phyloP scores from a whole-genome alignment of 2,888 invertebrate genomes.

The Liopterus haemorrhoidalis region DNA sequence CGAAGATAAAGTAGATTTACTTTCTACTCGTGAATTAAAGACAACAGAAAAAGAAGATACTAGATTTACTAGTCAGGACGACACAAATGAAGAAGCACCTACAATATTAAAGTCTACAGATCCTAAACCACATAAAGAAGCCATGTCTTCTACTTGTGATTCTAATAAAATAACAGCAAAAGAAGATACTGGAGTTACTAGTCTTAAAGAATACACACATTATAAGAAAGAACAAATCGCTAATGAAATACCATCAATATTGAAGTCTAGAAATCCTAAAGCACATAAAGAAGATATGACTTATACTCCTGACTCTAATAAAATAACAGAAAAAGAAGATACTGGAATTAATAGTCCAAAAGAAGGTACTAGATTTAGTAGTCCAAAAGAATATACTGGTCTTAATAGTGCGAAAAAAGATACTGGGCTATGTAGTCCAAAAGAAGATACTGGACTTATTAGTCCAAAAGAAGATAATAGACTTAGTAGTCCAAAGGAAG shows the following conservation, averaged over 20 bases:
- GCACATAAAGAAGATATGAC: neutral
- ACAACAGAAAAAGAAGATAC: no score
- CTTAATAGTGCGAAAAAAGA: neutral
- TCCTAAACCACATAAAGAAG: neutral
- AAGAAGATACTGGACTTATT: neutral
- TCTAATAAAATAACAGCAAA: neutral
- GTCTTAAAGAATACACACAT: neutral
- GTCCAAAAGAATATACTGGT: neutral
- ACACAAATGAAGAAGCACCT: no score
- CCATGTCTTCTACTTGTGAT: neutral
- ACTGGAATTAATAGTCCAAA: no score
- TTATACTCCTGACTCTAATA: no score
- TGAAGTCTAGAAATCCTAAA: neutral
- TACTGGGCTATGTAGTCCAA: neutral
- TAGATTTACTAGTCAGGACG: no score
- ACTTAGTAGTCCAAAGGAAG: slow-evolving; percentile 1
- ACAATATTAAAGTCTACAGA: neutral
- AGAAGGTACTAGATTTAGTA: no score
- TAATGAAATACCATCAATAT: neutral
- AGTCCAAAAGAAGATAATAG: neutral
- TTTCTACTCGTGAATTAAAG: no score
- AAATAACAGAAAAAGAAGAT: neutral
- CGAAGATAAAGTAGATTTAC: no score
- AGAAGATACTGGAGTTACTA: neutral
- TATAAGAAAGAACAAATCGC: neutral